phyloP scores from a whole-genome alignment of 1,140 invertebrate genomes.

The Conus betulinus region DNA sequence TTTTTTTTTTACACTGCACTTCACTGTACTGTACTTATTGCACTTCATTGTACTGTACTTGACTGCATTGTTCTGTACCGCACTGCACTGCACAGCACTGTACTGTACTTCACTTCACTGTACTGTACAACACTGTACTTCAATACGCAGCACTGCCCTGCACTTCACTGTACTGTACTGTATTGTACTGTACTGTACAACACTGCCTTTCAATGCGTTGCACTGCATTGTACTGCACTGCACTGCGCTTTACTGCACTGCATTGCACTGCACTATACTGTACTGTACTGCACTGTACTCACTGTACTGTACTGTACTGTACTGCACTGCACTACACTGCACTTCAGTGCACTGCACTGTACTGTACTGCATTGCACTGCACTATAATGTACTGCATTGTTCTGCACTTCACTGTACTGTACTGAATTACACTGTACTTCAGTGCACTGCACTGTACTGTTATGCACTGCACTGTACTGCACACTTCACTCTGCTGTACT shows the following conservation, averaged over 20 bases:
- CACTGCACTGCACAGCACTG: slow-evolving; percentile 30
- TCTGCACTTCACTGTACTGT: neutral
- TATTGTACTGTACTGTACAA: slow-evolving; percentile 35
- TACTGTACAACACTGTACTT: slow-evolving; percentile 26
- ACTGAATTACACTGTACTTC: slow-evolving; percentile 39
- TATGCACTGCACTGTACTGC: slow-evolving; percentile 28
- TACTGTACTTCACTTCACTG: slow-evolving; percentile 32
- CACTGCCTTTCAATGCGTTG: slow-evolving; percentile 31
- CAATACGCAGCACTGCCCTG: slow-evolving; percentile 39
- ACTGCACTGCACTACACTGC: slow-evolving; percentile 17
- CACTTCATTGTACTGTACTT: slow-evolving; percentile 32
- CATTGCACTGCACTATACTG: no score
- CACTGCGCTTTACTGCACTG: slow-evolving; percentile 10
- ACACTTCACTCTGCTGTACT: neutral
- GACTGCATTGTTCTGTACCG: slow-evolving; percentile 38
- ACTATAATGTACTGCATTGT: neutral
- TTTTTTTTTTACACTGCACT: slow-evolving; percentile 24
- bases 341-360: slow-evolving; percentile 33
- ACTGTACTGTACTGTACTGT: slow-evolving; percentile 21
- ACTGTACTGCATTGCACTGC: slow-evolving; percentile 36
- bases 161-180: slow-evolving; percentile 37
- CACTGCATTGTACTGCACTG: slow-evolving; percentile 34
- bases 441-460: neutral
- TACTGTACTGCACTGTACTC: no score
- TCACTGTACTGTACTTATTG: slow-evolving; percentile 29